Evolutionary conservation across 2,888 invertebrate species (phyloP).

Genomic region (Drosophila ochracea): DNA sequence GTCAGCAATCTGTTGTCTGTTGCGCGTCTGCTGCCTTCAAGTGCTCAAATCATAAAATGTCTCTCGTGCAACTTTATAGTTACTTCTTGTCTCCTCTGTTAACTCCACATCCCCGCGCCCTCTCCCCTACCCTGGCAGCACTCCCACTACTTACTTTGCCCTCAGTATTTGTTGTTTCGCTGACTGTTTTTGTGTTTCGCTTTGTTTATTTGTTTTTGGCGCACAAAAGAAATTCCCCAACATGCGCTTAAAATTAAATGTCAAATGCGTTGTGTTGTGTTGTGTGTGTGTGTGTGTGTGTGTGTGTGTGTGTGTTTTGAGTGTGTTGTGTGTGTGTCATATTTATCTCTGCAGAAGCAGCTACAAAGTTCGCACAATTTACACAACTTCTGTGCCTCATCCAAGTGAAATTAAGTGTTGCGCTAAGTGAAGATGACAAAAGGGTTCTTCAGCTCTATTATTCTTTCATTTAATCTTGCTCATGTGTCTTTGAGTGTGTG

Average conservation of each 20-base stretch:
- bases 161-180: conserved; percentile 34
- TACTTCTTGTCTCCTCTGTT: conserved; percentile 51
- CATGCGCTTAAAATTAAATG: conserved; percentile 83
- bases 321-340: conserved; percentile 51
- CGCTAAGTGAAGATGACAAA: conserved; percentile 79
- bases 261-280: conserved; percentile 65
- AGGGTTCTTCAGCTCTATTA: conserved; percentile 81
- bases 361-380: conserved; percentile 79
- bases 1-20: conserved; percentile 79
- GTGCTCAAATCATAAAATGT: conserved; percentile 82
- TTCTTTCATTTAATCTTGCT: conserved; percentile 76
- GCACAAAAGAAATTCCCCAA: conserved; percentile 82
- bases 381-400: conserved; percentile 73
- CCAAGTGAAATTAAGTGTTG: conserved; percentile 81
- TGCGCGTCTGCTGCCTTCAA: conserved; percentile 78
- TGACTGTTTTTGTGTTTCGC: conserved; percentile 62
- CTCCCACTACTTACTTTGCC: background rate
- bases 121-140: too few relatives aligned
- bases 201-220: conserved; percentile 77
- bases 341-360: conserved; percentile 65
- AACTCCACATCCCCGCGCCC: background rate
- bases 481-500: conserved; percentile 18
- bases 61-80: conserved; percentile 79
- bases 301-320: conserved; percentile 17
- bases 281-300: background rate